Evolutionary conservation across 2,797 vertebrate genomes (phyloP).

Genomic region (Percopsis omiscomaycus): DNA sequence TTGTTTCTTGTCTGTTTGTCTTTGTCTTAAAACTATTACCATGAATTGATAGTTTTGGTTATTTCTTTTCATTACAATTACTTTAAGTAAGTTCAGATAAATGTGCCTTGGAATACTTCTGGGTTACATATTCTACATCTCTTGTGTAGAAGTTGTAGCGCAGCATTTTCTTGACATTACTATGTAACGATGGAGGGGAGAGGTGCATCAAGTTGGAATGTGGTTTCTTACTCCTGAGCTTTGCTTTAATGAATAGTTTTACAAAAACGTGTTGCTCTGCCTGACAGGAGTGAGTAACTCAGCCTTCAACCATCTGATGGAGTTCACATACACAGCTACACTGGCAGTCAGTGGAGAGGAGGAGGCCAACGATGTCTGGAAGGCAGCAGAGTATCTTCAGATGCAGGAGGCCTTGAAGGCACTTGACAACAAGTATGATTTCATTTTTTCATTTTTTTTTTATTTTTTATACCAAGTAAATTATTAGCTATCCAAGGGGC

Average conservation of each 20-base stretch:
- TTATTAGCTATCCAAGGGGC: not conserved
- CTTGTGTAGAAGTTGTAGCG: too few relatives aligned
- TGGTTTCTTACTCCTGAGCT: not conserved
- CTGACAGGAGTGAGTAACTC: constrained; percentile 91
- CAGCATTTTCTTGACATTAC: too few relatives aligned
- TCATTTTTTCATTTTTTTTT: not conserved
- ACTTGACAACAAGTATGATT: constrained; percentile 86
- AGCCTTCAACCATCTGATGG: constrained; percentile 94
- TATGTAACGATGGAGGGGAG: too few relatives aligned
- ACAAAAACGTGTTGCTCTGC: too few relatives aligned
- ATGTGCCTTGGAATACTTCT: too few relatives aligned
- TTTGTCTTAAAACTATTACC: too few relatives aligned
- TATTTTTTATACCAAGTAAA: not conserved
- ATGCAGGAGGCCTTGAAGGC: constrained; percentile 99
- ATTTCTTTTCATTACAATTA: too few relatives aligned
- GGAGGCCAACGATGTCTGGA: constrained; percentile 94
- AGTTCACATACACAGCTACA: constrained; percentile 97
- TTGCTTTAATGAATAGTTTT: too few relatives aligned
- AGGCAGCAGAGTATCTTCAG: constrained; percentile 97
- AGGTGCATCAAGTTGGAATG: not conserved
- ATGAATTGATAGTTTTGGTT: too few relatives aligned
- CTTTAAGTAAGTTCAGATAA: too few relatives aligned
- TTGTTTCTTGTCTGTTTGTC: too few relatives aligned
- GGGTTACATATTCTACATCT: too few relatives aligned
- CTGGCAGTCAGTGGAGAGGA: constrained; percentile 88